Conservation (phyloP, 1,140 invertebrate genomes). For the Cryptotermes secundus region DNA sequence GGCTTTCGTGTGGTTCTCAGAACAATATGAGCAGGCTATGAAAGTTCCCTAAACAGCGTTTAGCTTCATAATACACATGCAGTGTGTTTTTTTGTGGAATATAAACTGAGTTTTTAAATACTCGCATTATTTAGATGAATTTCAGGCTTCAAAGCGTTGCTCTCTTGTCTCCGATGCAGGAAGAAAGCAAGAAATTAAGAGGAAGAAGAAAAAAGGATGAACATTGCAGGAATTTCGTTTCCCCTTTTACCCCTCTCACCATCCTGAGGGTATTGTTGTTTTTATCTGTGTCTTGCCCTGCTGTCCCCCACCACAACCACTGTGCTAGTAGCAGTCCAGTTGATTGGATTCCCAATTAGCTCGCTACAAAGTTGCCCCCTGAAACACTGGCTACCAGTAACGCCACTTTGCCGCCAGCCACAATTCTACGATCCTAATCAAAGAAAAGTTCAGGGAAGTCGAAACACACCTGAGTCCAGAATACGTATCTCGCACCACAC, state of each 20-base stretch:
- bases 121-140: too few relatives aligned
- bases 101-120: too few relatives aligned
- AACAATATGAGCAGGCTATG: too few relatives aligned
- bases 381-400: background rate
- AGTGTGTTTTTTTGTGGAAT: too few relatives aligned
- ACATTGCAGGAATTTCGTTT: background rate
- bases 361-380: background rate
- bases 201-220: background rate
- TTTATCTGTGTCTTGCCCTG: background rate
- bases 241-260: background rate
- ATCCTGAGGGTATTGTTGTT: background rate
- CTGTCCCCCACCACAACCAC: background rate
- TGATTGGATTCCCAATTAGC: slow-evolving; percentile 18
- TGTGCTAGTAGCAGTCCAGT: background rate
- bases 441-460: slow-evolving; percentile 7
- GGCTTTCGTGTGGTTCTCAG: too few relatives aligned
- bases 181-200: background rate
- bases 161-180: background rate
- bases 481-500: background rate
- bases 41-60: too few relatives aligned
- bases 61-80: too few relatives aligned
- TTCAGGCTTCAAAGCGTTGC: too few relatives aligned
- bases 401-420: background rate
- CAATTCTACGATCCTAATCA: slow-evolving; percentile 1
- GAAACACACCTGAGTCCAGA: background rate